phyloP scores from a whole-genome alignment of 2,888 invertebrate genomes.

The Sarcophaga carnaria region DNA sequence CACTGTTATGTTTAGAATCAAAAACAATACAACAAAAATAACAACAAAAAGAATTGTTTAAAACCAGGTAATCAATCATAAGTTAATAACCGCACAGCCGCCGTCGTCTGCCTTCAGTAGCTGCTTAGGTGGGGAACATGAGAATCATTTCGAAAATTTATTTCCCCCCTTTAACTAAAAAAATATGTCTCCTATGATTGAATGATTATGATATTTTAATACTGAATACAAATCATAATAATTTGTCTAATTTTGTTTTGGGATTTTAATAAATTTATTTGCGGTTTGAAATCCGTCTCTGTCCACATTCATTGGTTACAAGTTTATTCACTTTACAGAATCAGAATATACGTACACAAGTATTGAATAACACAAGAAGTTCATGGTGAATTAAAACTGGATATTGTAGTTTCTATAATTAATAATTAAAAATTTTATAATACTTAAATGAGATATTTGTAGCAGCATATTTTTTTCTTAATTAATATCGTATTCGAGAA shows the following conservation, averaged over 20 bases:
- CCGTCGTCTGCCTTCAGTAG: neutral
- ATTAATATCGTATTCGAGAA: too few relatives aligned
- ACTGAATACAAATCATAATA: neutral
- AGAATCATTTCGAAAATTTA: neutral
- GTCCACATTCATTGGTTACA: neutral
- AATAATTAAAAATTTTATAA: too few relatives aligned
- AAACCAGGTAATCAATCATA: conserved; percentile 38
- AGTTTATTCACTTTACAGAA: neutral
- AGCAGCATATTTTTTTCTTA: too few relatives aligned
- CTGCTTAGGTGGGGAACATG: neutral
- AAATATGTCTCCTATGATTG: too few relatives aligned
- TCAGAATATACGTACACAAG: neutral
- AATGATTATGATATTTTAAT: neutral
- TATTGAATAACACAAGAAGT: neutral
- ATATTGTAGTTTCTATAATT: neutral
- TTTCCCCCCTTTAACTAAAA: neutral
- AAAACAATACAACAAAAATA: conserved; percentile 29
- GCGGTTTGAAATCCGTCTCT: neutral
- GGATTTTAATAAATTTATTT: neutral
- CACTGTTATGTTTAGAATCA: neutral
- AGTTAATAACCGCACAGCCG: neutral
- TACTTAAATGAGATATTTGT: too few relatives aligned
- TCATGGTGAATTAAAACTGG: neutral
- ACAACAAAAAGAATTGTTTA: neutral
- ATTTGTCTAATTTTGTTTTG: neutral